Conservation (phyloP, 2,113 vertebrate genomes). For the Lagopus leucura region DNA sequence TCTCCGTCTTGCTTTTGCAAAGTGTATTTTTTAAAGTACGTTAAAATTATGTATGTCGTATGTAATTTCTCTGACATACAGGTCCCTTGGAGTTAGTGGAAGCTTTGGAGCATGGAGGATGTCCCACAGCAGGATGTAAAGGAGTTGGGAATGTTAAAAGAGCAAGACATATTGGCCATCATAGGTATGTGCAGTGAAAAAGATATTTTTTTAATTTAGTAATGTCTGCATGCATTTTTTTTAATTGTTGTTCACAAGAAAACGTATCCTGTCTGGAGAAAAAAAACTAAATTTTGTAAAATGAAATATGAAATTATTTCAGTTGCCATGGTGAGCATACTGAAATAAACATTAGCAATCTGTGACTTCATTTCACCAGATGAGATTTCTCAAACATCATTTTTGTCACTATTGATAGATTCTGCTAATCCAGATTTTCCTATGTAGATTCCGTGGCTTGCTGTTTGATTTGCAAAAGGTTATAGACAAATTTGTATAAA, state of each 20-base stretch:
- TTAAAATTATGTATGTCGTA: neutral
- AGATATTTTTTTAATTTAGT: neutral
- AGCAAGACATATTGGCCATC: slow-evolving; percentile 83
- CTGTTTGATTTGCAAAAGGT: neutral
- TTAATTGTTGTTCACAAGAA: neutral
- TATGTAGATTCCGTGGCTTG: neutral
- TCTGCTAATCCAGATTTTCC: slow-evolving; percentile 6
- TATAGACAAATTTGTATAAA: neutral
- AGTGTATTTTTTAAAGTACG: neutral
- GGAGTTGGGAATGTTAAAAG: slow-evolving; percentile 87
- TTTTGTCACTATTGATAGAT: slow-evolving; percentile 28
- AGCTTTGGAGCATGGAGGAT: slow-evolving; percentile 81
- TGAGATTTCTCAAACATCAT: neutral
- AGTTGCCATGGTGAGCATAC: slow-evolving; percentile 67
- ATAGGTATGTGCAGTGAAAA: slow-evolving; percentile 78
- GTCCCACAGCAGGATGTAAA: slow-evolving; percentile 85
- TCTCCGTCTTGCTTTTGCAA: neutral
- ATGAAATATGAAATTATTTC: slow-evolving; percentile 20
- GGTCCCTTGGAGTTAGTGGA: slow-evolving; percentile 84
- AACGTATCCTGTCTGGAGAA: neutral
- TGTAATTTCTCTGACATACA: slow-evolving; percentile 45
- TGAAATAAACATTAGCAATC: slow-evolving; percentile 37
- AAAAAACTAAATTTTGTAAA: neutral
- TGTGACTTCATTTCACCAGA: slow-evolving; percentile 35
- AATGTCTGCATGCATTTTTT: neutral